Conservation (phyloP, 2,888 invertebrate genomes). For the Spodoptera littoralis region DNA sequence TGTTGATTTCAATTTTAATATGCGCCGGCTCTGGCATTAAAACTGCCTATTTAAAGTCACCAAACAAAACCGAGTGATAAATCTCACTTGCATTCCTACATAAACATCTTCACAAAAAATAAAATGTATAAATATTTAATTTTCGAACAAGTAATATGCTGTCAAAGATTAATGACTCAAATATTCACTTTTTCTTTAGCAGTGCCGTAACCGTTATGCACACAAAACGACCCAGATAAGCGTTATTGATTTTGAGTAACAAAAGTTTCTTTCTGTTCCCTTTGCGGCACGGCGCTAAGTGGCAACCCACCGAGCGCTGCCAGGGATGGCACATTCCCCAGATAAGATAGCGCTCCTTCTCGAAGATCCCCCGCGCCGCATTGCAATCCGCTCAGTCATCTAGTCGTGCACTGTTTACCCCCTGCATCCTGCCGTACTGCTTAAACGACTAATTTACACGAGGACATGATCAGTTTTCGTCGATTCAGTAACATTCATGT, state of each 20-base stretch:
- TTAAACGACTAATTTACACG: constrained; percentile 44
- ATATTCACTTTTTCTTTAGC: constrained; percentile 66
- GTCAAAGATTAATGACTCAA: constrained; percentile 73
- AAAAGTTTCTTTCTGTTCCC: constrained; percentile 70
- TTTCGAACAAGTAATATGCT: constrained; percentile 59
- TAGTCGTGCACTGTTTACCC: constrained; percentile 51
- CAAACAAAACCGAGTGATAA: constrained; percentile 54
- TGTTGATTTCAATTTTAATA: constrained; percentile 31
- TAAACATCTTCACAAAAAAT: constrained; percentile 52
- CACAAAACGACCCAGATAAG: constrained; percentile 77
- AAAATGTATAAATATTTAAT: constrained; percentile 60
- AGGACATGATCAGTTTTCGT: constrained; percentile 42
- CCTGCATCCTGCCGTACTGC: constrained; percentile 59
- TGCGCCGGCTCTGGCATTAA: constrained; percentile 6
- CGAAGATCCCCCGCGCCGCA: constrained; percentile 65
- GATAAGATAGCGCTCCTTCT: constrained; percentile 78
- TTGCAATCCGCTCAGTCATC: constrained; percentile 82
- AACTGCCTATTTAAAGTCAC: constrained; percentile 47
- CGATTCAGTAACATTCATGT: constrained; percentile 34
- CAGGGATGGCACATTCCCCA: constrained; percentile 84
- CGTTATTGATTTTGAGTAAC: constrained; percentile 80
- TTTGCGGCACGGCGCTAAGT: constrained; percentile 82
- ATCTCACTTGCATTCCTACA: constrained; percentile 66
- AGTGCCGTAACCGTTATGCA: constrained; percentile 73
- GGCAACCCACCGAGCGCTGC: constrained; percentile 73